Conservation (phyloP, 2,797 vertebrate species). For the Craterocephalus amniculus region DNA sequence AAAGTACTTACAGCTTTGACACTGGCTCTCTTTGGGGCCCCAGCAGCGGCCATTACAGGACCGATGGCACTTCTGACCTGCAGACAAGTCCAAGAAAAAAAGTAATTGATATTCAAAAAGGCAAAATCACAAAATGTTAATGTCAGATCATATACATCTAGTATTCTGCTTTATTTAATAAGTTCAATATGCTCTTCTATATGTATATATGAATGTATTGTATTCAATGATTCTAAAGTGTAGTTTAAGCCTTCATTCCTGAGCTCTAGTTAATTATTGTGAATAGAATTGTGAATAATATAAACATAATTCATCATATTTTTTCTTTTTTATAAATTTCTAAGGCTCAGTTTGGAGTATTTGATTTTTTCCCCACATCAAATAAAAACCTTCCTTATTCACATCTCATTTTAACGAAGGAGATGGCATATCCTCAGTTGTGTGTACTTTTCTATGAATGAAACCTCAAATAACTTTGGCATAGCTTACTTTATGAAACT, state of each 20-base stretch:
- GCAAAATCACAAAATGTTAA: conserved; percentile 3
- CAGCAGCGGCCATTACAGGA: conserved; percentile 96
- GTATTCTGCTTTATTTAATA: too few relatives aligned
- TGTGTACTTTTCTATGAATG: conserved; percentile 20
- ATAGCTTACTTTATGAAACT: conserved; percentile 39
- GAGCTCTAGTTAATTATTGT: conserved; percentile 12
- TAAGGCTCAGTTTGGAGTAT: not conserved
- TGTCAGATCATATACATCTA: conserved; percentile 2
- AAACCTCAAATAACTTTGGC: conserved; percentile 30
- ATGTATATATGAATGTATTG: not conserved
- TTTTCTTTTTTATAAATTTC: not conserved
- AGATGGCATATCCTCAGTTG: conserved; percentile 4
- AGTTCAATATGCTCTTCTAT: too few relatives aligned
- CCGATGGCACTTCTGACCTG: conserved; percentile 94
- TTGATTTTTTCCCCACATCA: not conserved
- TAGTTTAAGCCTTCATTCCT: not conserved
- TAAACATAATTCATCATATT: conserved; percentile 5
- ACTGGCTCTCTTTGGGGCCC: conserved; percentile 93
- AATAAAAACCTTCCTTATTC: not conserved
- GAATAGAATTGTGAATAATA: conserved; percentile 9
- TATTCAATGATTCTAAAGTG: not conserved
- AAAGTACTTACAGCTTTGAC: conserved; percentile 93
- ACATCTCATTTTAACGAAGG: not conserved
- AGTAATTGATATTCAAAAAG: conserved; percentile 26
- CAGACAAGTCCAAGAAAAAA: conserved; percentile 36